Base-by-base conservation (phyloP, 2,113 vertebrate genomes). In the Seriola aureovittata region DNA sequence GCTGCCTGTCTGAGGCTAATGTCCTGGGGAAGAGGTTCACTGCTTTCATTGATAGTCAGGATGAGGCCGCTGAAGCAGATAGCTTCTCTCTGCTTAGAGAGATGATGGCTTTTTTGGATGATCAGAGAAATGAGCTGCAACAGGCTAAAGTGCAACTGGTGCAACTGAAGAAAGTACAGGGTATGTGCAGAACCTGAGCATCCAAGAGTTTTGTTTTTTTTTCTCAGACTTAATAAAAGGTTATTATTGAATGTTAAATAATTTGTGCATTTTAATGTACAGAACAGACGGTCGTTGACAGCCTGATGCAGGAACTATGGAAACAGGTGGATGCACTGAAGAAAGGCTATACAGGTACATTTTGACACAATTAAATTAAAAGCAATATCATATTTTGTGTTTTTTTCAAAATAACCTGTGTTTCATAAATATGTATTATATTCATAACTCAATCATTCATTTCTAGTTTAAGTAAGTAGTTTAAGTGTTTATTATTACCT, bases 41-140 rank as follows among this genome's bases (percentile, higher is more conserved):
- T 48, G 67, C 73, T 29, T 58, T 77, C 78, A 48, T 48, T 25
- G 23, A 14, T 2, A 54, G 71, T 78, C 57, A 81, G 46, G 80
- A 84, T 57, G 86, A 78, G 73, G 48, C 21, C 1, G 54, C 72
- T 75, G 69, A 81, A 57, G 80, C 54, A 65, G 71, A 82, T 19
- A 72, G 29, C 16, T 48, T 58, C 17, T 8, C 62, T 81, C 59
- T 74, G 75, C 80, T 87, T 62, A 29, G 44, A 11, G 50, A 85
- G 74, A 46, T 77, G 81, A 83, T 50, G 32, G 55, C 68, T 57
- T 65, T 54, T 76, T 64, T 86, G 54, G 44, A 81, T 44, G 68
- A 81, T 29, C 74, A 63, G 13, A 68, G 75, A 66, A 85, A 82
- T 75, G 74, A 87, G 80, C 70, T 84, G 48, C n/a, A 48, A 76